A percentile compares a stretch with the other conserved stretches of the same genome.
These are phyloP conservation scores for Aplocera efformata DNA, from an alignment of 2,888 invertebrate species.

Conservation along the genomic window DNA sequence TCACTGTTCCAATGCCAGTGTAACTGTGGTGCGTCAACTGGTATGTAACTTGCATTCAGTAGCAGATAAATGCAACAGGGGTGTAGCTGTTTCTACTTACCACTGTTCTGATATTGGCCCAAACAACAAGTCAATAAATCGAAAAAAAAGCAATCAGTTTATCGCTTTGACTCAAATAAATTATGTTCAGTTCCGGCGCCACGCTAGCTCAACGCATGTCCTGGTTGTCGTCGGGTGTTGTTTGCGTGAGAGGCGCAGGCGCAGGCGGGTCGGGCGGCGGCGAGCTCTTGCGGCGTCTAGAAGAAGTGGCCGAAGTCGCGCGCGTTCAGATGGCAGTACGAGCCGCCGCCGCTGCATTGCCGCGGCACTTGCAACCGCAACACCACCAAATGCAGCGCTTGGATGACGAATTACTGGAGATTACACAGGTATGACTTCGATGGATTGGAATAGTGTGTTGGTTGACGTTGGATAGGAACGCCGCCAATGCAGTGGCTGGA, in stretches of 20 bases:
- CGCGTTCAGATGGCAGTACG: conserved; percentile 89
- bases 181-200: conserved; percentile 82
- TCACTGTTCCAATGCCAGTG: too few species aligned
- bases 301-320: conserved; percentile 96
- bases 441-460: too few species aligned
- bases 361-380: conserved; percentile 81
- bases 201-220: conserved; percentile 90
- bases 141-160: too few species aligned
- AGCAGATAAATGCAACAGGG: too few species aligned
- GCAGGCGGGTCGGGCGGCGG: conserved; percentile 81
- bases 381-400: conserved; percentile 84
- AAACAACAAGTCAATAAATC: too few species aligned
- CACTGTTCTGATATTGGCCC: too few species aligned
- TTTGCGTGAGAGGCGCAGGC: conserved; percentile 95
- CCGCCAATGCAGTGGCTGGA: too few species aligned
- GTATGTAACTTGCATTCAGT: too few species aligned
- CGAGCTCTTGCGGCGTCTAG: conserved; percentile 92
- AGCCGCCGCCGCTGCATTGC: conserved; percentile 54
- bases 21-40: too few species aligned
- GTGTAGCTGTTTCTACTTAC: too few species aligned
- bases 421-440: conserved; percentile 87
- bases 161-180: not conserved
- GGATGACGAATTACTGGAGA: conserved; percentile 90
- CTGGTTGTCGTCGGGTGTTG: conserved; percentile 95
- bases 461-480: too few species aligned